These are phyloP conservation scores for Scaptomyza polygonia DNA, from an alignment of 2,888 invertebrate genomes.

Conservation along the genomic window DNA sequence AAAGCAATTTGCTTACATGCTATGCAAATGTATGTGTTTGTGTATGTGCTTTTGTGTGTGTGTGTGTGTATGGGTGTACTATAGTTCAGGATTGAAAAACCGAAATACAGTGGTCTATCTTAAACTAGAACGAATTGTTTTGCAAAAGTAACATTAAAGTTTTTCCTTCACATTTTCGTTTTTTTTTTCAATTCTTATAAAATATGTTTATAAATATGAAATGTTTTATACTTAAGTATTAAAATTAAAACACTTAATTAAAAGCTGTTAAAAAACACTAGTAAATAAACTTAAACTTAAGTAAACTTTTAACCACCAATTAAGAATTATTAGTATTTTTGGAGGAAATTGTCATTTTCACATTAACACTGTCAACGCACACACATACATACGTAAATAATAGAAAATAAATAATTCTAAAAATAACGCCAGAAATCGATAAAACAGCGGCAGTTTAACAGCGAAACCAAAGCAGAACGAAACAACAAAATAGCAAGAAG, in stretches of 20 bases:
- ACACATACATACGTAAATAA: conserved; percentile 8
- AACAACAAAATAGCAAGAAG: conserved; percentile 44
- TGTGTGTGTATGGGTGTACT: conserved; percentile 12
- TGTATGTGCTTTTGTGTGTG: neutral
- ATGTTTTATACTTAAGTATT: no score
- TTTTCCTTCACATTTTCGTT: no score
- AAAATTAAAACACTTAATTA: no score
- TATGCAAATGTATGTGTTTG: conserved; percentile 7
- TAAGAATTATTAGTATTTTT: neutral
- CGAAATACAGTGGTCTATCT: conserved; percentile 14
- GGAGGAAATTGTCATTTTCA: neutral
- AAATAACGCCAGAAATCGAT: conserved; percentile 79
- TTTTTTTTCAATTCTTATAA: no score
- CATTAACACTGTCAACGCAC: neutral
- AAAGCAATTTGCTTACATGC: conserved; percentile 33
- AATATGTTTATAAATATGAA: no score
- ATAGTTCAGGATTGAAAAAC: conserved; percentile 11
- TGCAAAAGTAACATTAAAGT: no score
- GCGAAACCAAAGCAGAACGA: conserved; percentile 54
- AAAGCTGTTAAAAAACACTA: no score
- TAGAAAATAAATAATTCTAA: conserved; percentile 70
- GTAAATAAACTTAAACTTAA: no score
- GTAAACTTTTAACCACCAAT: neutral
- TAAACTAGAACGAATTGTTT: neutral
- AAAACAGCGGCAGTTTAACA: conserved; percentile 65